phyloP scores from a whole-genome alignment of 2,113 vertebrate genomes.

The Pomatostomus ruficeps region DNA sequence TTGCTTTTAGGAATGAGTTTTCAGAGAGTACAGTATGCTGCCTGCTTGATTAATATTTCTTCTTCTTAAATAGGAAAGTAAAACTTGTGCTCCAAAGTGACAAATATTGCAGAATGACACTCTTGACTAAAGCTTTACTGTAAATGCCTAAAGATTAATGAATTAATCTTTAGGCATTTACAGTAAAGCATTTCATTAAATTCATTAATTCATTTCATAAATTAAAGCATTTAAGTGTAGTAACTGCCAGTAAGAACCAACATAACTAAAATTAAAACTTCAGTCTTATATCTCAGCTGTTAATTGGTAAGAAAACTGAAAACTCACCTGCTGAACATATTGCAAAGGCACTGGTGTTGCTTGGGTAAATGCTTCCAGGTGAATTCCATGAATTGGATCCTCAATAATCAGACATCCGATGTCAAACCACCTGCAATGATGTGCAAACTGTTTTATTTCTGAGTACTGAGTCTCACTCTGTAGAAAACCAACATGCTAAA shows the following conservation, averaged over 20 bases:
- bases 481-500: neutral
- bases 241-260: neutral
- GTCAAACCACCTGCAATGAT: slow-evolving; percentile 89
- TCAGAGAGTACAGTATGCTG: neutral
- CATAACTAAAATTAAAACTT: neutral
- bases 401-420: slow-evolving; percentile 93
- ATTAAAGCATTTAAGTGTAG: neutral
- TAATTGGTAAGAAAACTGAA: neutral
- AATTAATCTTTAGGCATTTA: no score
- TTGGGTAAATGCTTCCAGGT: slow-evolving; percentile 89
- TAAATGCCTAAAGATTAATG: neutral
- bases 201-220: neutral
- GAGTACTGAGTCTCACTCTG: neutral
- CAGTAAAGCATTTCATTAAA: no score
- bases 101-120: neutral
- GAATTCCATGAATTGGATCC: slow-evolving; percentile 85
- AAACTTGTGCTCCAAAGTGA: neutral
- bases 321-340: slow-evolving; percentile 85
- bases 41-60: neutral
- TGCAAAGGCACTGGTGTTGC: slow-evolving; percentile 88
- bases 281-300: neutral
- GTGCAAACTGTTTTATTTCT: neutral
- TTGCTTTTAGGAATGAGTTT: neutral
- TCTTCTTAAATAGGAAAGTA: neutral
- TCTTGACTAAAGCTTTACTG: neutral